Percentiles rank a stretch among this genome's conserved stretches.
Evolutionary conservation across 2,888 invertebrate genomes (phyloP).

Genomic region (Priocnemis perturbator): DNA sequence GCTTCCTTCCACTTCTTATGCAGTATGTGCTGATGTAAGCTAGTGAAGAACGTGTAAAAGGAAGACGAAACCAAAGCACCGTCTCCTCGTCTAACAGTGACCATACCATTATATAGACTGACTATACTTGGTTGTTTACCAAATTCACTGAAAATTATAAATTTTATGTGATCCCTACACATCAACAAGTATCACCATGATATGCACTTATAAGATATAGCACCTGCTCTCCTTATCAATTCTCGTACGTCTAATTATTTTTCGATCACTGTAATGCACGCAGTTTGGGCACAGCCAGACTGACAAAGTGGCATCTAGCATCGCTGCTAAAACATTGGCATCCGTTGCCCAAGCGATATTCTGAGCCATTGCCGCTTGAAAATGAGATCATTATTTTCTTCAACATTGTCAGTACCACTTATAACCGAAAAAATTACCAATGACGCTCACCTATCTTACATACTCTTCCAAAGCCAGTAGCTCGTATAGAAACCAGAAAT

Average conservation of each 20-base stretch:
- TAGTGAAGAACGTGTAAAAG: slow-evolving; percentile 70
- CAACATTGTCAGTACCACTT: background rate
- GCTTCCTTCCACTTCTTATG: slow-evolving; percentile 91
- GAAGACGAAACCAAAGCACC: slow-evolving; percentile 84
- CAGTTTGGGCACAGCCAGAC: slow-evolving; percentile 85
- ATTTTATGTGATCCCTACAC: background rate
- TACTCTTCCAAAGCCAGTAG: slow-evolving; percentile 68
- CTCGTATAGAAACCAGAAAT: slow-evolving; percentile 86
- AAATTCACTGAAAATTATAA: slow-evolving; percentile 81
- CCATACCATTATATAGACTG: slow-evolving; percentile 89
- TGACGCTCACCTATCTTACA: slow-evolving; percentile 69
- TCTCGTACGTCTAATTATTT: slow-evolving; percentile 78
- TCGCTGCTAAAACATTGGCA: slow-evolving; percentile 86
- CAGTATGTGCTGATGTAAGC: slow-evolving; percentile 82
- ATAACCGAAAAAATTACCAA: background rate
- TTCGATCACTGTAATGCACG: slow-evolving; percentile 78
- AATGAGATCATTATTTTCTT: background rate
- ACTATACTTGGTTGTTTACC: slow-evolving; percentile 90
- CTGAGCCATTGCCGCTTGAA: slow-evolving; percentile 80
- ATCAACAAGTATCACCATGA: background rate
- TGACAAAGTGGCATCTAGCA: slow-evolving; percentile 86
- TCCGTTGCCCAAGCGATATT: slow-evolving; percentile 84
- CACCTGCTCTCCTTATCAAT: slow-evolving; percentile 75
- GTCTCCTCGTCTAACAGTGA: slow-evolving; percentile 90
- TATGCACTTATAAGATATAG: too few species aligned